Base-by-base conservation (phyloP, 1,140 invertebrate genomes). In the Diabrotica undecimpunctata region DNA sequence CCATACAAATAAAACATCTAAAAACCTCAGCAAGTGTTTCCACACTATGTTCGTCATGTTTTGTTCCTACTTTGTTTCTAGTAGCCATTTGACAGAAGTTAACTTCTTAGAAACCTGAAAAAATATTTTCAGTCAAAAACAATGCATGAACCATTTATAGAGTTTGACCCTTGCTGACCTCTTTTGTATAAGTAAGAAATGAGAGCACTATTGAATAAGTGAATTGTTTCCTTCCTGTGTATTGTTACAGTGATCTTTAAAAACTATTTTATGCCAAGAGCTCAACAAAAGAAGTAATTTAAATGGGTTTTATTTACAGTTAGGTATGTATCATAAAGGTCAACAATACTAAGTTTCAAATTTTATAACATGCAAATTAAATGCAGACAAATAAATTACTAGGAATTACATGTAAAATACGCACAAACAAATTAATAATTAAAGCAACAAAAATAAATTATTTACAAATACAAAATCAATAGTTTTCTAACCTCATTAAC, bases 1-100 rank as follows among this genome's bases (percentile, higher is more conserved):
- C 94, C 94, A 96, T 97, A 80, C 94, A 97, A 79, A 97, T 96
- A 77, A 96, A 96, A 82, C 94, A 96, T 79, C 93, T 86, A 76
- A 96, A 97, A n/a, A 96, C 93, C 81, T 96, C 94, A 9, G 92
- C 90, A 72, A 97, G 79, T 41, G 90, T 91, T 80, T 83, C 81
- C 12, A 83, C 81, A 68, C 81, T 83, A 59, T 81, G 81, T 38
- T 83, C 81, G 67, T 83, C 81, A 60, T 75, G 67, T 64, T 75
- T 75, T 52, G 41, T 65, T 61, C 70, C 68, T 41, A 67, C 58
- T 70, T 75, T 74, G 61, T 66, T 74, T 65, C 72, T 69, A 36
- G 68, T 61, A 11, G 74, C 72, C 74, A 75, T 75, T 70, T 54
- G 13, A 8, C 7, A n/a, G 41, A 25, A 10, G 8, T 0, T 46